phyloP scores from a whole-genome alignment of 2,888 invertebrate species.

The Parapristionchus giblindavisi region DNA sequence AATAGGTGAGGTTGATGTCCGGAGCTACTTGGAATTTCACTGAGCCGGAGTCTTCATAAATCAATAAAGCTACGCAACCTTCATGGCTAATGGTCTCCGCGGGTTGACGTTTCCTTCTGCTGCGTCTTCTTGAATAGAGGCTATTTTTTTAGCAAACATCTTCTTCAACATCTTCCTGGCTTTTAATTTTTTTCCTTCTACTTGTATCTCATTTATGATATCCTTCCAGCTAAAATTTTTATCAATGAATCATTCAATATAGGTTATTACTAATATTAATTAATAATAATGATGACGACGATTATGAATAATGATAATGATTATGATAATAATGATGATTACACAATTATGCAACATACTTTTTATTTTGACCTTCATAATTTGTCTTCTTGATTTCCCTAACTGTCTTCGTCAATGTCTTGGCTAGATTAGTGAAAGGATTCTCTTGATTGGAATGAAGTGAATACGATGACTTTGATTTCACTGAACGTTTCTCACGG shows the following conservation, averaged over 20 bases:
- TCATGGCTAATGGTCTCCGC: conserved; percentile 50
- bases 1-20: too few relatives aligned
- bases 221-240: conserved; percentile 19
- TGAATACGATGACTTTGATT: conserved; percentile 8
- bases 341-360: conserved; percentile 30
- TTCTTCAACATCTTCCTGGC: conserved; percentile 44
- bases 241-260: too few relatives aligned
- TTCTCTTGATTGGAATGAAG: conserved; percentile 10
- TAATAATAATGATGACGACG: too few relatives aligned
- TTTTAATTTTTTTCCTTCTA: conserved; percentile 18
- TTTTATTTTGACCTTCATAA: too few relatives aligned
- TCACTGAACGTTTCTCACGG: not conserved
- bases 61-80: conserved; percentile 3
- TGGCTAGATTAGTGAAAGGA: conserved; percentile 39
- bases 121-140: conserved; percentile 38
- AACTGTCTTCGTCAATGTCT: conserved; percentile 40
- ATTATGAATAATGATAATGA: not conserved
- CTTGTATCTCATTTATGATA: conserved; percentile 17
- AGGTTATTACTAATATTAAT: too few relatives aligned
- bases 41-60: too few relatives aligned
- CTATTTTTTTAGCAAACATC: conserved; percentile 51
- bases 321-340: not conserved
- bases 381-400: conserved; percentile 40
- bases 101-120: conserved; percentile 53
- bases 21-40: too few relatives aligned